Evolutionary conservation across 2,113 vertebrate species (phyloP), one percentile per base, ranked within the genome.

Genomic region (Austrofundulus limnaeus): DNA sequence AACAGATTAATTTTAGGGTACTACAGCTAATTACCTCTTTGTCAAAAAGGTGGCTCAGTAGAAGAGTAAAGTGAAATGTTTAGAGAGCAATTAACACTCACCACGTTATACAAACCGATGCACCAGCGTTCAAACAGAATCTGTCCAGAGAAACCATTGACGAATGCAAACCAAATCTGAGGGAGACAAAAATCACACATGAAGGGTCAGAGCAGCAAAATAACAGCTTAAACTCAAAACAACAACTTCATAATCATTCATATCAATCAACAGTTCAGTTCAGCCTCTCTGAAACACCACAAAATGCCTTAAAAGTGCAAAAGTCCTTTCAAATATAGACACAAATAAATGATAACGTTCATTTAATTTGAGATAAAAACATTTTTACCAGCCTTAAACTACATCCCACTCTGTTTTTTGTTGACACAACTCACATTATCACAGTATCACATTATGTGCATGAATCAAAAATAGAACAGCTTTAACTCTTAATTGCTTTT

Each of bases 101-200:
- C 97, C 95, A 99, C 97, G 15, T 99, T 99, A 89, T 99, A 99
- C 68, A 99, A 92, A 70, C 97, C 97, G 82, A 98, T 99, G 81
- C 97, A 98, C 97, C 97, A 98, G 72, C 97, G 94, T 82, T 98
- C 97, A 82, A 99, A 99, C 49, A 99, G 95, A 85, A 99, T 98
- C 89, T 98, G 97, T 76, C 97, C 97, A 50, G 97, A 99, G 90
- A 99, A 99, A 47, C 97, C 97, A 72, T 98, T 99, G 72, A 98
- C 96, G 61, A 99, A 99, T 8, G 97, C 97, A 85, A 99, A 99
- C 97, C 97, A 99, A 91, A 99, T 93, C 97, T 99, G 85, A 70
- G 90, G 52, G 89, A 20, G n/a, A 54, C 6, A 90, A 52, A 1
- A 73, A 70, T 49, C 23, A 70, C 3, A 78, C 19, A 73, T 17